Base-by-base conservation (phyloP, 92 coral and sea anemone species). In the Porites evermanni region DNA sequence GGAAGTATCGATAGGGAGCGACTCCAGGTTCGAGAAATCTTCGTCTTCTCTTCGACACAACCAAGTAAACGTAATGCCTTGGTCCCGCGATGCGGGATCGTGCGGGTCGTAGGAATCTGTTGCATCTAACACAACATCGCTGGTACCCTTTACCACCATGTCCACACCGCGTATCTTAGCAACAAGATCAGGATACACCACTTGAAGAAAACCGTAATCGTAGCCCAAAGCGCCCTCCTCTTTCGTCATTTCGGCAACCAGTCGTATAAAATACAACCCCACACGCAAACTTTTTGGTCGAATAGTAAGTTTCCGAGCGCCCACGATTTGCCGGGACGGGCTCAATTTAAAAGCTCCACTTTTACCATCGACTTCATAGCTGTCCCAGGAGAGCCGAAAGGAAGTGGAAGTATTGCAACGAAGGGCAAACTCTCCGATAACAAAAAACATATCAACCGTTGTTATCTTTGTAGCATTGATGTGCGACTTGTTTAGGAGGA, bases 131-230 rank as follows among this genome's bases (percentile, higher is more conserved):
- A 68, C 6, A 53, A 92, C 32, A 12, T 70, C 63, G 1, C 93
- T 95, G 20, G 93, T 83, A 7, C 94, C 98, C 72, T 94, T 93
- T 6, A 92, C 86, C 18, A 70, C 86, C 44, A 65, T 88, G 10
- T 29, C 51, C 0, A 90, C 90, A 10, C 94, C 98, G 2, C 80
- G 69, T 6, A 94, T 78, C 58, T 53, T 78, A 65, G 94, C 91
- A 64, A 88, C 91, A 53, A 94, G 87, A 19, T 88, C 88, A 14
- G 98, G 98, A 58, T 88, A 84, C 8, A 83, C 84, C 24, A 92
- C 87, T 26, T 85, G 80, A 5, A 94, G 79, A 75, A 86, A 94
- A 8, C 98, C 98, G 77, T 81, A 94, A 53, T 94, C 96, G 71
- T 84, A 91, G 8, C 82, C 78, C 11, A 73, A 53, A 3, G 98